A percentile compares a stretch with the other conserved stretches of the same genome.
These are phyloP conservation scores for Macrosiphum euphorbiae DNA, from an alignment of 2,888 invertebrate species.

Conservation along the genomic window DNA sequence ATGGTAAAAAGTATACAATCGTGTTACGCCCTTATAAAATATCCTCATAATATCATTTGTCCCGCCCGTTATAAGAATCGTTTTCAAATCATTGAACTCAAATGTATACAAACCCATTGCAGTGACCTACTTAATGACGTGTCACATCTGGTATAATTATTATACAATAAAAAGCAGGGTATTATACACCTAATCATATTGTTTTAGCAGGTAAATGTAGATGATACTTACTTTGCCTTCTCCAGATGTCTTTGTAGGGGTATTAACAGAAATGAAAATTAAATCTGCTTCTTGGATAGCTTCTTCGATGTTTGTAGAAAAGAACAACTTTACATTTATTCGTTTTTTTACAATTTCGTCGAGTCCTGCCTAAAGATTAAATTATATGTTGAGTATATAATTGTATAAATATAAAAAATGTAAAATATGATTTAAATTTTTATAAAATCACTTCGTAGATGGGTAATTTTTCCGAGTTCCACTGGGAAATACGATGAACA, in stretches of 20 bases:
- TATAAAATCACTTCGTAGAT: conserved; percentile 88
- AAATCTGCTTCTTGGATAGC: conserved; percentile 94
- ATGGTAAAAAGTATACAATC: no score
- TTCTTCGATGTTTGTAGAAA: conserved; percentile 89
- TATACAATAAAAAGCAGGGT: not conserved
- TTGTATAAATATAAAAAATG: conserved; percentile 36
- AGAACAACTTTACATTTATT: conserved; percentile 92
- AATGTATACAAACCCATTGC: not conserved
- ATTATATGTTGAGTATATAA: not conserved
- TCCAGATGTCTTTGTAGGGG: conserved; percentile 97
- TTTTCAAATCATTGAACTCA: not conserved
- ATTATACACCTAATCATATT: not conserved
- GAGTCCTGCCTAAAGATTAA: conserved; percentile 82
- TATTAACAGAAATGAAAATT: conserved; percentile 99
- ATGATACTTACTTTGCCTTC: conserved; percentile 82
- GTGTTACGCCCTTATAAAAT: no score
- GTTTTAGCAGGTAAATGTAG: not conserved
- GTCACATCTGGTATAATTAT: not conserved
- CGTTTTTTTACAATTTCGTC: conserved; percentile 92
- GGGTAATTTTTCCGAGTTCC: conserved; percentile 98
- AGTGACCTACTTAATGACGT: not conserved
- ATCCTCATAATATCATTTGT: no score
- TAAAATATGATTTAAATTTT: not conserved
- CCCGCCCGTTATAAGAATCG: no score
- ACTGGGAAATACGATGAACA: conserved; percentile 89